Evolutionary conservation across 2,797 vertebrate genomes (phyloP), one percentile per base, ranked within the genome.

Genomic region (Mormyrus hasselquistii): DNA sequence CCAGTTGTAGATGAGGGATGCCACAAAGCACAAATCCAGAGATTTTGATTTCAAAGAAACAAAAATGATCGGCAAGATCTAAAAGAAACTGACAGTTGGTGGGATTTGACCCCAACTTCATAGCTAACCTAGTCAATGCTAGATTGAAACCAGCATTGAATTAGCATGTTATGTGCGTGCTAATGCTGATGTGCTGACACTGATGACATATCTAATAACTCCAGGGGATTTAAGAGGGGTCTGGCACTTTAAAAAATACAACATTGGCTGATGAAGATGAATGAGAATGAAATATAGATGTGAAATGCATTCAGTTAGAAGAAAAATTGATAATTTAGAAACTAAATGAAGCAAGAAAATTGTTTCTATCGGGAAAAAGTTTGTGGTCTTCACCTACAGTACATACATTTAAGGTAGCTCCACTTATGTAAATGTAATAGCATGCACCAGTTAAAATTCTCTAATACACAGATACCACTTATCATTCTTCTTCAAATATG

Each of bases 281-380:
- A 59, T 14, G 52, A 52, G 34, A 59, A 53, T 87, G 86, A 87
- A 87, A 87, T 62, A 87, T 34, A 87, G 14, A 57, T 57, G 52
- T 34, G 38, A 87, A 87, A 87, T 41, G 55, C 86, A 41, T 12
- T 87, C 55, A 62, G 34, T 7, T 59, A 22, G 53, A 57, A 87
- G 53, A 87, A 87, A 87, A 87, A 87, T 34, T 55, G 86, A 52
- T 87, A 62, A 62, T 59, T 87, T 87, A 34, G 86, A 53, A 87
- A 87, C 6, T 16, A 53, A 87, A 87, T 87, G 86, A 87, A 87
- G 86, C 52, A 87, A 87, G 86, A 87, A 87, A 87, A 87, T 59
- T 87, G 55, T 53, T 59, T 87, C 86, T 59, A 87, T 57, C 55
- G 57, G 29, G 53, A 47, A 87, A 87, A 87, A 34, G 38, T 59